Evolutionary conservation across 2,888 invertebrate species (phyloP).

Genomic region (Tipula helvola): DNA sequence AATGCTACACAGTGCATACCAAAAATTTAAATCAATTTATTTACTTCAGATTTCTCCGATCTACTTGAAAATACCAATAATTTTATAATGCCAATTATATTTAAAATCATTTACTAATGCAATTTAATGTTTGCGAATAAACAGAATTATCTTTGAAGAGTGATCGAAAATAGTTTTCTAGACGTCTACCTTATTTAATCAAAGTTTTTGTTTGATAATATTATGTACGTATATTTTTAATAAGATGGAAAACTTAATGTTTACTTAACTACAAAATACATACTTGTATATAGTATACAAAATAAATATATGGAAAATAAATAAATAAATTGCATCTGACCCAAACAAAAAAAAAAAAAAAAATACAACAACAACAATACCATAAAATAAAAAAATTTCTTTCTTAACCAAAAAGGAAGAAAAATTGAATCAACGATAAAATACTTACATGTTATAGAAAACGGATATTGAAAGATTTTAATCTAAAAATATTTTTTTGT

Average conservation of each 20-base stretch:
- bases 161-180: too few species aligned
- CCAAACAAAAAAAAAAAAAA: neutral
- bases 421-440: neutral
- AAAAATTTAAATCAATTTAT: too few species aligned
- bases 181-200: too few species aligned
- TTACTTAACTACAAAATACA: too few species aligned
- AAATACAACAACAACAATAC: neutral
- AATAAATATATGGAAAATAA: neutral
- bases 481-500: neutral
- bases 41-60: too few species aligned
- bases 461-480: conserved; percentile 4
- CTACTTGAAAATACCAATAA: too few species aligned
- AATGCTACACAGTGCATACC: too few species aligned
- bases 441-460: neutral
- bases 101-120: too few species aligned
- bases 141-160: too few species aligned
- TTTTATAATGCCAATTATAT: too few species aligned
- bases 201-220: too few species aligned
- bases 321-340: neutral
- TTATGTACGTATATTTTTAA: neutral
- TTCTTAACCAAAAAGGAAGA: neutral
- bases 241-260: neutral
- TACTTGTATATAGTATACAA: neutral
- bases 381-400: neutral
- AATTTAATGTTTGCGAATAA: too few species aligned